phyloP scores from a whole-genome alignment of 2,113 vertebrate genomes.

The Paracanthobrama guichenoti region DNA sequence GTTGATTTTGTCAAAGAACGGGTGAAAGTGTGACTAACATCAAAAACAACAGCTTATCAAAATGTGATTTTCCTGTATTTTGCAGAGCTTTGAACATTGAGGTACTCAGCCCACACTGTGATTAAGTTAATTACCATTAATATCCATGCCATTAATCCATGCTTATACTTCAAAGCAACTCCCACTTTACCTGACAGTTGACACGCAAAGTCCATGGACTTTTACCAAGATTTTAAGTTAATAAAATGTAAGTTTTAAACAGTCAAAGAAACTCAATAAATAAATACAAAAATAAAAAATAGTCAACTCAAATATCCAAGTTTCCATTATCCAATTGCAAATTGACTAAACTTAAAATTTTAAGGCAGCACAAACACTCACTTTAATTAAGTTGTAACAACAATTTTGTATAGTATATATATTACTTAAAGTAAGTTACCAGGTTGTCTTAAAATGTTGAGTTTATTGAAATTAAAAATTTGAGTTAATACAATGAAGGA shows the following conservation, averaged over 20 bases:
- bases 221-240: slow-evolving; percentile 4
- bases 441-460: no score
- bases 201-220: not conserved
- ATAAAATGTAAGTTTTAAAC: not conserved
- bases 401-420: no score
- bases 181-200: not conserved
- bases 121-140: not conserved
- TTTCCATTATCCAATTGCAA: no score
- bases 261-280: no score
- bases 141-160: slow-evolving; percentile 25
- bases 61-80: slow-evolving; percentile 23
- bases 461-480: no score
- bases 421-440: no score
- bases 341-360: no score
- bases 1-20: slow-evolving; percentile 3
- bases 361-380: no score
- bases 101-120: slow-evolving; percentile 11
- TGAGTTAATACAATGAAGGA: no score
- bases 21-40: slow-evolving; percentile 22
- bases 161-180: slow-evolving; percentile 15
- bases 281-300: no score
- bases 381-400: no score
- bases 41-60: not conserved
- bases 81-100: slow-evolving; percentile 26
- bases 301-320: no score